phyloP scores from a whole-genome alignment of 2,888 invertebrate species.

The Anorthoa munda region DNA sequence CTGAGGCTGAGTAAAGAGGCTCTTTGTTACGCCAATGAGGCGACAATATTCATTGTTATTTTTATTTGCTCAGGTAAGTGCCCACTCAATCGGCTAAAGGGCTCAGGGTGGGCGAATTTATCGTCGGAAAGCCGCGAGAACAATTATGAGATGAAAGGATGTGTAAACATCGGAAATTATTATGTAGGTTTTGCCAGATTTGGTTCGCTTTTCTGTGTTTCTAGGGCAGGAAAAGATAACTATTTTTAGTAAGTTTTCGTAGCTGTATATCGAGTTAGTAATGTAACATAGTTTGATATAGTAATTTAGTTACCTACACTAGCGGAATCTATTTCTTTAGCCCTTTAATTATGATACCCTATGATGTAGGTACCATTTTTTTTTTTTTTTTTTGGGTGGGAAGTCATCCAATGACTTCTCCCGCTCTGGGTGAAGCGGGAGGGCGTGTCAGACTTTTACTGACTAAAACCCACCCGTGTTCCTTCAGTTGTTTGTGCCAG shows the following conservation, averaged over 20 bases:
- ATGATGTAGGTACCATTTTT: no score
- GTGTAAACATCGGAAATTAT: slow-evolving; percentile 52
- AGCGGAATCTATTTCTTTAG: no score
- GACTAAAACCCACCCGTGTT: no score
- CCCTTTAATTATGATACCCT: no score
- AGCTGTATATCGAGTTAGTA: no score
- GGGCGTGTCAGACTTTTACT: no score
- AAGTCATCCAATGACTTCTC: no score
- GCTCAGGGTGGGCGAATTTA: slow-evolving; percentile 45
- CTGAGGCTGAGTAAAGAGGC: slow-evolving; percentile 9
- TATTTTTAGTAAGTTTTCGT: neutral
- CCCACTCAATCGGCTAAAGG: slow-evolving; percentile 59
- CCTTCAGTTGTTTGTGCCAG: no score
- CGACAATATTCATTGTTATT: slow-evolving; percentile 63
- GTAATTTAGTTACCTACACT: neutral
- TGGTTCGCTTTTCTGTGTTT: neutral
- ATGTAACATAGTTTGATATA: neutral
- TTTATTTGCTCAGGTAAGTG: slow-evolving; percentile 61
- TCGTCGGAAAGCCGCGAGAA: slow-evolving; percentile 45
- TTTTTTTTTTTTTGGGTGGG: no score
- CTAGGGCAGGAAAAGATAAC: neutral
- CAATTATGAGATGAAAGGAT: slow-evolving; percentile 58
- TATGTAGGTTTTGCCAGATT: slow-evolving; percentile 20
- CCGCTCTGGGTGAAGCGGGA: no score
- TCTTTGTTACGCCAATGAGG: slow-evolving; percentile 47